phyloP scores from a whole-genome alignment of 2,113 vertebrate species.

The Psittacus erithacus region DNA sequence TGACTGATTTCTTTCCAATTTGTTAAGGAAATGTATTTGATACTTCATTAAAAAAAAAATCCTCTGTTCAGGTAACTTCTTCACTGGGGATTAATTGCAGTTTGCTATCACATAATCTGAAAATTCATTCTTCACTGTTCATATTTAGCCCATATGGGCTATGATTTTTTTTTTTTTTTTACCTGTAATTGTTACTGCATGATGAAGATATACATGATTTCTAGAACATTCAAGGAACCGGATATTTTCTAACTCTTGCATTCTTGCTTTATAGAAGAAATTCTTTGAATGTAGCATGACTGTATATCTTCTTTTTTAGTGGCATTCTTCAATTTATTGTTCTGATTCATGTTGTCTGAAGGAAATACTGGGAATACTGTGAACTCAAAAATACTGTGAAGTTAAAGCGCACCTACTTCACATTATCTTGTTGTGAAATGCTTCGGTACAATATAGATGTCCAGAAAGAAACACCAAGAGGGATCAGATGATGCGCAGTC shows the following conservation, averaged over 20 bases:
- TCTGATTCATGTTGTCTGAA: background rate
- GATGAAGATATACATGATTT: background rate
- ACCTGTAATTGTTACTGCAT: background rate
- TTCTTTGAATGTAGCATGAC: background rate
- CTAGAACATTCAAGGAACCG: background rate
- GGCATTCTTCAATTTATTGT: accelerated
- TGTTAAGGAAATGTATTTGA: background rate
- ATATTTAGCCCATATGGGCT: background rate
- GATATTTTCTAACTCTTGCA: background rate
- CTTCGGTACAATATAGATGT: background rate
- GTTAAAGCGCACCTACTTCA: background rate
- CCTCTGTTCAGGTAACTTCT: background rate
- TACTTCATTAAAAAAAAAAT: background rate
- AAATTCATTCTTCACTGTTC: background rate
- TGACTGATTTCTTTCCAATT: background rate
- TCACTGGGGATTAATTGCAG: background rate
- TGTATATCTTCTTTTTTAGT: background rate
- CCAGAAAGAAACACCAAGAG: background rate
- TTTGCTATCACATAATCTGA: background rate
- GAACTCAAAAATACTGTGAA: background rate
- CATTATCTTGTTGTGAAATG: background rate
- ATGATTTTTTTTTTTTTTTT: background rate
- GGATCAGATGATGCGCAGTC: too few relatives aligned
- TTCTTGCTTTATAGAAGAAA: background rate
- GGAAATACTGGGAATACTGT: background rate